Base-by-base conservation (phyloP, 2,797 vertebrate genomes). In the Rhinichthys osculus region DNA sequence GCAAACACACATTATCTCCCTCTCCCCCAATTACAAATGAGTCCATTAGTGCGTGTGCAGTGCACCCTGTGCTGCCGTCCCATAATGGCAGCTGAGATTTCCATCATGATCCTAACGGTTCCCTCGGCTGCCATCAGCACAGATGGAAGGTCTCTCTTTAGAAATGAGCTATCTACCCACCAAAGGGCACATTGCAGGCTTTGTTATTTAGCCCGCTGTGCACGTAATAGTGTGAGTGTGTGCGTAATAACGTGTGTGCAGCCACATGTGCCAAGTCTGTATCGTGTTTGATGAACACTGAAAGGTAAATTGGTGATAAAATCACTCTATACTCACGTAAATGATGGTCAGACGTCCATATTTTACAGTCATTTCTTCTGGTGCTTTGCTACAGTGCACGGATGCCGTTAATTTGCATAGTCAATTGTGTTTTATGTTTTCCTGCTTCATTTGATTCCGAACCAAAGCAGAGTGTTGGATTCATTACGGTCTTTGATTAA, bases 1-100 rank as follows among this genome's bases (percentile, higher is more conserved):
- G 96, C 95, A 94, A 96, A 95, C 96, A 95, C 96, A 96, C 95
- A 93, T 94, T 93, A 93, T 94, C 93, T 97, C 97, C 97, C 96
- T 97, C 97, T 98, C 96, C 97, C 96, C 97, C 97, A 98, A 98
- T 98, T 99, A 99, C 97, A 99, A 99, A 99, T 98, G 97, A 98
- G 97, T 97, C 98, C 97, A 99, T 99, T 98, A 99, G 97, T 96
- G 96, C 96, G 95, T 97, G 97, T 98, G 97, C 97, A 96, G 96
- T 95, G 96, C 96, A 96, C 96, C 96, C 97, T 97, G 96, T 93
- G 96, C 95, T 96, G 97, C 97, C 96, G 97, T 97, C 96, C 96
- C 95, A 96, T 99, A 99, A 99, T 98, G 97, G 97, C 97, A 98
- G 98, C 96, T 97, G 98, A 99, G 98, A 98, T 97, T 98, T 98